Base-by-base conservation (phyloP, 2,113 vertebrate species). In the Cyanistes caeruleus region DNA sequence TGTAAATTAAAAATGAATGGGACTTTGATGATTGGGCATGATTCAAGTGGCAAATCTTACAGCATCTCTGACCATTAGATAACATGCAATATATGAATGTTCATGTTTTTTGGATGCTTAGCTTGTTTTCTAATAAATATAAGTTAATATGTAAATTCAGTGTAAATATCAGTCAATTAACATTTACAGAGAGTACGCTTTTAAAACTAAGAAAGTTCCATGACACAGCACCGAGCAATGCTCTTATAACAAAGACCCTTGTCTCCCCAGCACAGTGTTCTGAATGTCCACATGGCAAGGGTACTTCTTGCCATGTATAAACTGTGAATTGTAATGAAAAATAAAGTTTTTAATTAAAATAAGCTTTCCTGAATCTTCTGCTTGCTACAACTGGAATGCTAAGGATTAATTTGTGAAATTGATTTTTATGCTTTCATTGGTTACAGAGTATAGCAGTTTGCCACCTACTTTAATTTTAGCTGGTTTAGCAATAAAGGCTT, bases 331-430 rank as follows among this genome's bases (percentile, higher is more conserved):
- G 97, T 97, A 98, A 90, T 94, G 97, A 98, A 95, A 97, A 98
- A 98, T 98, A 98, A 98, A 98, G 94, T 98, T 98, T 98, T 97
- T 98, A 98, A 97, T 98, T 95, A 98, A 98, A 98, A 95, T 76
- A 81, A 92, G 73, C 60, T 80, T 98, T 96, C 92, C 93, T 78
- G 84, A 95, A 97, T 97, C 95, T 98, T 89, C 93, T 98, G 93
- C 93, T 98, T 98, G 95, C 89, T 95, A 43, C 85, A 91, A 95
- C 63, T 93, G 92, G 91, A 95, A 97, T 94, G 92, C 52, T 91
- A 74, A 97, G 88, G 88, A 96, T 41, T 67, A 39, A 90, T 59
- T 69, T 95, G 78, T 93, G 76, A 88, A 80, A 89, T n/a, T 72
- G 70, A 60, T 55, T 81, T 93, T 35, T 84, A 59, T 43, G 48